A percentile compares a stretch with the other conserved stretches of the same genome.
Evolutionary conservation across 1,140 invertebrate species (phyloP).

Genomic region (Listronotus oregonensis): DNA sequence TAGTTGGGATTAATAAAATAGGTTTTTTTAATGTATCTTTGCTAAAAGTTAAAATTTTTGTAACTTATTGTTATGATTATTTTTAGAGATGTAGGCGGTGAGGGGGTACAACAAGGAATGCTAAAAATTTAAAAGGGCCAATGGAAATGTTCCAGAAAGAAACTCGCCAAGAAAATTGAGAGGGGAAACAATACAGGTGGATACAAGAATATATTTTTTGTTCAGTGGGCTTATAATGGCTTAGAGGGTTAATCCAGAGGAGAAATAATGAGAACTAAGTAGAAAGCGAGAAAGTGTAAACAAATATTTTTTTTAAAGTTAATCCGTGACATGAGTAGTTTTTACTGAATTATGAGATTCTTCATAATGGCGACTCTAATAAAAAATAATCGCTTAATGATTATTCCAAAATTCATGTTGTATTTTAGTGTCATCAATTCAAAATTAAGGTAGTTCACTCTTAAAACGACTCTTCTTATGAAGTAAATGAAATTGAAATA

Average conservation of each 20-base stretch:
- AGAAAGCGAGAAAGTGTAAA: no score
- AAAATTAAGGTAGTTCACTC: no score
- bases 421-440: no score
- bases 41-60: slow-evolving; percentile 57
- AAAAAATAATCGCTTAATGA: no score
- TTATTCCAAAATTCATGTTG: no score
- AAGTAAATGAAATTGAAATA: no score
- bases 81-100: slow-evolving; percentile 59
- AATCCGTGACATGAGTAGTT: no score
- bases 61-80: not conserved
- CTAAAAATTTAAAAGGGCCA: slow-evolving; percentile 98
- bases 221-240: slow-evolving; percentile 98
- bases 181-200: slow-evolving; percentile 94
- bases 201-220: slow-evolving; percentile 99
- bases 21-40: no score
- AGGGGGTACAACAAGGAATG: slow-evolving; percentile 99
- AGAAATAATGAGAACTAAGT: slow-evolving; percentile 89
- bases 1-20: slow-evolving; percentile 64
- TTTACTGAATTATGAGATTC: no score
- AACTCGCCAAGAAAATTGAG: slow-evolving; percentile 89
- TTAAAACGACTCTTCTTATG: no score
- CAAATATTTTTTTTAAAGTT: no score
- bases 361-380: no score
- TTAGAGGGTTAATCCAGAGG: slow-evolving; percentile 90
- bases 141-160: slow-evolving; percentile 94